These are phyloP conservation scores for Tenthredo scrophulariae DNA, from an alignment of 2,888 invertebrate genomes.

Conservation along the genomic window DNA sequence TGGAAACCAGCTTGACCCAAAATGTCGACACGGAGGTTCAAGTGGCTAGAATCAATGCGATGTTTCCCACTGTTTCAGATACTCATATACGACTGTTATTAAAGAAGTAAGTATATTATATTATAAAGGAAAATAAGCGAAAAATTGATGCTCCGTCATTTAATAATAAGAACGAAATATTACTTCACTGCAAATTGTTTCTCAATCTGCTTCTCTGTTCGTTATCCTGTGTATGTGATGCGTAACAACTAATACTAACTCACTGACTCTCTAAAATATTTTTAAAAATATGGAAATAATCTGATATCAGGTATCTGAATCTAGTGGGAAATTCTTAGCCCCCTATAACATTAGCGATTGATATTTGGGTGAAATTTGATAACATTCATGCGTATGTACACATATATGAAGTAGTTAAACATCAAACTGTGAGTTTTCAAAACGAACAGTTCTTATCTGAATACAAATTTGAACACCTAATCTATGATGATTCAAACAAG, in stretches of 20 bases:
- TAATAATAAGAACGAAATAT: background rate
- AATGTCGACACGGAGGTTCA: slow-evolving; percentile 85
- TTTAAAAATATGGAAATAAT: background rate
- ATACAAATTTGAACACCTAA: slow-evolving; percentile 23
- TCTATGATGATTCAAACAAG: background rate
- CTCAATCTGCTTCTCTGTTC: slow-evolving; percentile 6
- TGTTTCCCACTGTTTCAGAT: slow-evolving; percentile 95
- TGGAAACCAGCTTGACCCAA: slow-evolving; percentile 83
- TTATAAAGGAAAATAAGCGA: background rate
- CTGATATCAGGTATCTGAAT: background rate
- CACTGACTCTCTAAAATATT: background rate
- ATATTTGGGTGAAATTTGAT: background rate
- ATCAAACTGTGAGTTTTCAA: background rate
- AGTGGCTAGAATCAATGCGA: slow-evolving; percentile 89
- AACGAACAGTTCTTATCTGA: slow-evolving; percentile 9
- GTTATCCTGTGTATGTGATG: slow-evolving; percentile 21
- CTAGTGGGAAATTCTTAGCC: background rate
- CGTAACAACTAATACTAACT: slow-evolving; percentile 14
- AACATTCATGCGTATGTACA: background rate
- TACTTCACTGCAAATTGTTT: background rate
- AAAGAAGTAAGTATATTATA: slow-evolving; percentile 87
- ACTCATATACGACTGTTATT: slow-evolving; percentile 92
- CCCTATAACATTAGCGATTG: background rate
- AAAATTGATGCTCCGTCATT: background rate
- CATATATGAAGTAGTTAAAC: background rate